Conservation (phyloP, 2,797 vertebrate genomes). For the Helarctos malayanus region DNA sequence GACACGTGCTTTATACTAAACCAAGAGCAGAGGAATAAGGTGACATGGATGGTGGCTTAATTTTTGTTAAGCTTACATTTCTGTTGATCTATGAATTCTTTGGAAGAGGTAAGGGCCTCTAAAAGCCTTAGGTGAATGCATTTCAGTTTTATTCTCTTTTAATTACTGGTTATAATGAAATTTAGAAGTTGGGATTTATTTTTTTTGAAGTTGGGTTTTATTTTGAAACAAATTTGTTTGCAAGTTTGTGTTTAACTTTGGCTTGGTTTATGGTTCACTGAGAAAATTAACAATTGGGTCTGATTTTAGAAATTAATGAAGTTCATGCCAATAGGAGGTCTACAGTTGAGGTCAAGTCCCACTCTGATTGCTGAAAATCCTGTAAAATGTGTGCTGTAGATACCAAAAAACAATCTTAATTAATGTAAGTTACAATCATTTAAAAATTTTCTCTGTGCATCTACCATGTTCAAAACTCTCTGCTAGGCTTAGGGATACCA, state of each 20-base stretch:
- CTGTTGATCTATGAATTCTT: slow-evolving; percentile 3
- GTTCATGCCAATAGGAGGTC: not conserved
- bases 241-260: slow-evolving; percentile 31
- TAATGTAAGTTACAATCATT: not conserved
- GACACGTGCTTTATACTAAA: slow-evolving; percentile 38
- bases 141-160: slow-evolving; percentile 4
- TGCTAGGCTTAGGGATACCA: not conserved
- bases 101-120: not conserved
- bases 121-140: slow-evolving; percentile 7
- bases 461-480: not conserved
- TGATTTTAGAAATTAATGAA: slow-evolving; percentile 30
- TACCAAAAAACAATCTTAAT: not conserved
- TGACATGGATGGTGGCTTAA: not conserved
- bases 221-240: slow-evolving; percentile 10
- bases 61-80: not conserved
- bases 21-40: not conserved
- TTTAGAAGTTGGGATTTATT: slow-evolving; percentile 1
- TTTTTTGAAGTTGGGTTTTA: slow-evolving; percentile 1
- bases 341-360: not conserved
- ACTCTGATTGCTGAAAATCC: not conserved
- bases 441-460: not conserved
- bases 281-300: slow-evolving; percentile 36
- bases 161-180: slow-evolving; percentile 35
- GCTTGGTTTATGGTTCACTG: not conserved
- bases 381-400: not conserved